Evolutionary conservation across 64 coral and sea anemone genomes (phyloP).

Genomic region (Pachyseris speciosa): DNA sequence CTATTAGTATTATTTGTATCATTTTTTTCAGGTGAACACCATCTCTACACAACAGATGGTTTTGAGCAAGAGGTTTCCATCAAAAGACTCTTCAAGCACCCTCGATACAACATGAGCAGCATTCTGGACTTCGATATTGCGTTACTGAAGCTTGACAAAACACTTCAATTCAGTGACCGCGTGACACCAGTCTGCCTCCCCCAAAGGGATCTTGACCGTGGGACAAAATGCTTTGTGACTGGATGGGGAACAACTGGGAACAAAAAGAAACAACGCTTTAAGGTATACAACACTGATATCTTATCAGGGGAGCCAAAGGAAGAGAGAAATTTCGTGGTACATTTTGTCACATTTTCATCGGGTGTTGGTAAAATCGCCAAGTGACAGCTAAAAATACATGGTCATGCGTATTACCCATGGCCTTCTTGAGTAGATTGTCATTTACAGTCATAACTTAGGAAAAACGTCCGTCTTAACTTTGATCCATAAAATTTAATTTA

Average conservation of each 20-base stretch:
- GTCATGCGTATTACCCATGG: too few species aligned
- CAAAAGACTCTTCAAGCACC: background rate
- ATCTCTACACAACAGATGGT: background rate
- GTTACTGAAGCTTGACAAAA: constrained; percentile 6
- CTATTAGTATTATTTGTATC: background rate
- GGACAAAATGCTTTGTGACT: constrained; percentile 40
- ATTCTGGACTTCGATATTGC: constrained; percentile 3
- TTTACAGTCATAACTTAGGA: too few species aligned
- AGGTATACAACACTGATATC: background rate
- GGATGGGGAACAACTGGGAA: constrained; percentile 39
- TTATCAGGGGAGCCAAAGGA: background rate
- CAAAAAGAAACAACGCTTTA: background rate
- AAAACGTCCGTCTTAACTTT: too few species aligned
- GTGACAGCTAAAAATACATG: too few species aligned
- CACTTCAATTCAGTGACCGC: background rate
- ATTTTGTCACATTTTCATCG: too few species aligned
- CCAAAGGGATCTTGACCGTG: constrained; percentile 6
- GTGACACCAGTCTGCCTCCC: constrained; percentile 22
- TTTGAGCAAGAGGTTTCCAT: constrained; percentile 11
- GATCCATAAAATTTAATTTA: too few species aligned
- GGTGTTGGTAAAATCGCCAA: too few species aligned
- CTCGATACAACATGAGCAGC: constrained; percentile 11
- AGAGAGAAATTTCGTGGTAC: background rate
- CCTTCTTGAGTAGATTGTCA: too few species aligned
- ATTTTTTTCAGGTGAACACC: background rate